Conservation (phyloP, 2,113 vertebrate genomes). For the Rhea americana region DNA sequence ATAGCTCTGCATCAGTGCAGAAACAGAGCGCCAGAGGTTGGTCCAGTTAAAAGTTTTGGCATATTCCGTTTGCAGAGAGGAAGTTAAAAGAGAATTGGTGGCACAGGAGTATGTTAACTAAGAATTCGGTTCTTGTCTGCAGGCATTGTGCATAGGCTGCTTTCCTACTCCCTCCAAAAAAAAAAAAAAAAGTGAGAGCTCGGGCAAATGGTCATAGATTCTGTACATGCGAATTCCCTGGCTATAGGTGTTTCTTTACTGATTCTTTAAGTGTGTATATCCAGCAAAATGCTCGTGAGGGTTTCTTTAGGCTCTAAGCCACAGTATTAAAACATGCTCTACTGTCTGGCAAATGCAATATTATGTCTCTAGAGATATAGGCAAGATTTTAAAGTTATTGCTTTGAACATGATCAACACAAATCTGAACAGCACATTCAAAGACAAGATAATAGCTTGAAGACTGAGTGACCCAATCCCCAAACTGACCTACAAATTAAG, state of each 20-base stretch:
- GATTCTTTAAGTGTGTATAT: fast-evolving
- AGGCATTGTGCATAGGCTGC: background rate
- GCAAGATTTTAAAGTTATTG: background rate
- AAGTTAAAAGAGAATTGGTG: background rate
- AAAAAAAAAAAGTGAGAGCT: background rate
- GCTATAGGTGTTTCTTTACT: background rate
- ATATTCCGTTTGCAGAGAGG: background rate
- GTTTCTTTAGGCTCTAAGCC: background rate
- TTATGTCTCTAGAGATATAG: background rate
- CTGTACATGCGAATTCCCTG: too few species aligned
- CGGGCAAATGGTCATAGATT: background rate
- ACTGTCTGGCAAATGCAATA: background rate
- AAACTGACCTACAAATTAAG: background rate
- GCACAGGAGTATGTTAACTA: background rate
- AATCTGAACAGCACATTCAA: background rate
- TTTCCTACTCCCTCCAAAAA: background rate
- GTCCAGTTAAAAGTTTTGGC: too few species aligned
- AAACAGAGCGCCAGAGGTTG: background rate
- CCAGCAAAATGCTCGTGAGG: background rate
- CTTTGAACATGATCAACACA: background rate
- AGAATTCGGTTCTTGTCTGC: fast-evolving
- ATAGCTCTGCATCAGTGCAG: background rate
- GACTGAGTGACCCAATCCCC: background rate
- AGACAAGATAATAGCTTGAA: fast-evolving
- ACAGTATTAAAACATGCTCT: background rate